Base-by-base conservation (phyloP, 2,888 invertebrate genomes). In the Tachystola acroxantha region DNA sequence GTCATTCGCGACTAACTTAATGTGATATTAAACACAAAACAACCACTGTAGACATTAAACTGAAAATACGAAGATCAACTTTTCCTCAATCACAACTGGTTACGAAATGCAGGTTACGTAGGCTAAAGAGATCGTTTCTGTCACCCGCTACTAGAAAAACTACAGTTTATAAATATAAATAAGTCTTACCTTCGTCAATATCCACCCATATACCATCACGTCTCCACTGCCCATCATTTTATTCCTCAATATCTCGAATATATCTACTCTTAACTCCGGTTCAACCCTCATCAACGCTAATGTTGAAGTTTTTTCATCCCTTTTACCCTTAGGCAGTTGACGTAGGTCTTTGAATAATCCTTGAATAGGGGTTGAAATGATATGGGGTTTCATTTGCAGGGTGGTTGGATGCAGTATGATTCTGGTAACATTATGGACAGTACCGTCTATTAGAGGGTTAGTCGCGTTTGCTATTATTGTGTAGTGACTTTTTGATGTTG, bases 401-500 rank as follows among this genome's bases (percentile, higher is more conserved):
- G 3, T 2, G 6, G 3, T 11, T 1, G 11, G 54, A 2, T 54
- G 43, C 2, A 57, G 31, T 3, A 47, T 5, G 4, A 64, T 43
- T 13, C 49, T 36, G 0, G 57, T 53, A 1, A 64, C 63, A 36
- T 56, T 66, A 45, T 72, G 67, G 0, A 48, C 53, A 2, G 65
- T 44, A 0, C 72, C 72, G 11, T 67, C 73, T 10, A 43, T 39
- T 0, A 72, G 46, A 0, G 72, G 71, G 34, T 72, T 55, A 0
- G 42, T 46, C 10, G 68, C 50, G 6, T 59, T 61, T 1, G 57
- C 56, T 1, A 73, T 53, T 13, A 73, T 38, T 0, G 67, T 63
- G 46, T 72, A 69, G 7, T 34, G 48, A 37, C 50, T 61, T 6
- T 37, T 14, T n/a, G 33, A 33, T 7, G 42, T 45, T 29, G 14